Base-by-base conservation (phyloP, 2,113 vertebrate genomes). In the Bombycilla garrulus region DNA sequence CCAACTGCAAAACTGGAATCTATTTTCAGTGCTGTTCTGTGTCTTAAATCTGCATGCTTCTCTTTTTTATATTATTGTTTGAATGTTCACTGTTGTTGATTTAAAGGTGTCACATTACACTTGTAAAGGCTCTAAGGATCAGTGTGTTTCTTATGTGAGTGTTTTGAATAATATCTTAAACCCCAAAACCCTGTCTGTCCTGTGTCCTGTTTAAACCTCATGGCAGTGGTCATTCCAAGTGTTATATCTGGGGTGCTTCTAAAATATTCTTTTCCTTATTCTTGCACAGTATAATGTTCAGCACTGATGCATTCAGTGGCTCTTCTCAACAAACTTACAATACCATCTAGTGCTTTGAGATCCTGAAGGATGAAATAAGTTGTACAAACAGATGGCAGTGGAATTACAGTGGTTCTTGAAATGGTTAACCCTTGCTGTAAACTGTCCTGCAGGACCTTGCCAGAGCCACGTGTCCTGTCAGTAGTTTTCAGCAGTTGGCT, bases 401-500 rank as follows among this genome's bases (percentile, higher is more conserved):
- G 81, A 70, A 45, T 89, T 88, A 40, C 25, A 82, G 58, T 64
- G 56, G 60, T 60, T 38, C 38, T 57, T 93, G 81, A 62, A 29
- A 14, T 67, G 50, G 40, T 67, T 81, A 90, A 69, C 64, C 44
- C 76, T 86, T 36, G 8, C 15, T 62, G 60, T 67, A 44, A 88
- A 33, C 20, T 60, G 22, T 78, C 62, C 50, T 86, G 25, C 61
- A 90, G 79, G 80, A 80, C 51, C 38, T 66, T 74, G 64, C 47
- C 50, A 22, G 26, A 80, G 56, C 58, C 76, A 73, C 7, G 5
- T 66, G 35, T 20, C 16, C 31, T 47, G 19, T 62, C 13, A 20
- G 71, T 10, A 23, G 38, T 77, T 94, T 82, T 80, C 95, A 95
- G 89, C 64, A 64, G 78, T 70, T 83, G 92, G 71, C 92, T 96